Conservation (phyloP, 2,113 vertebrate species). For the Entelurus aequoreus region DNA sequence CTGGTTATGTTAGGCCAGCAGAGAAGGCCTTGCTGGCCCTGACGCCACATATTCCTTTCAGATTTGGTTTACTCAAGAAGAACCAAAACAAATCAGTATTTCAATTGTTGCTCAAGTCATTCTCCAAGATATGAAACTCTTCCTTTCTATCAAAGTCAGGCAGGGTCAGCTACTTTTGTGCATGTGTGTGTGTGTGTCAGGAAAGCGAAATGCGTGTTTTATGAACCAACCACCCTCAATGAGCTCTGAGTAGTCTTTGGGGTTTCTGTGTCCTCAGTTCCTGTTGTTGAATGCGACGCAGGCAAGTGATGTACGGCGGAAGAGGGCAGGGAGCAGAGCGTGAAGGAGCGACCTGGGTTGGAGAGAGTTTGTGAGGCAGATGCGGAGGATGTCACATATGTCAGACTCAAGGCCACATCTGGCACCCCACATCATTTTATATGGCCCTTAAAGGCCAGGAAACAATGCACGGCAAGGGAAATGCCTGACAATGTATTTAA, state of each 20-base stretch:
- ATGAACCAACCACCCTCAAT: conserved; percentile 41
- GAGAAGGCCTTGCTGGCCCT: no score
- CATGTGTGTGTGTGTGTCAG: conserved; percentile 16
- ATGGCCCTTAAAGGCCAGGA: no score
- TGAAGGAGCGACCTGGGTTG: conserved; percentile 29
- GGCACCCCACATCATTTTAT: no score
- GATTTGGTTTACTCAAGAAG: conserved; percentile 14
- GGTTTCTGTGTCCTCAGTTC: conserved; percentile 50
- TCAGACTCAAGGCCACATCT: no score
- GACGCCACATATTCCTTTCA: background rate
- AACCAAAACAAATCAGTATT: conserved; percentile 15
- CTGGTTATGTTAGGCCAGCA: no score
- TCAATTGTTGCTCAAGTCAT: conserved; percentile 21
- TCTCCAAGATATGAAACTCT: conserved; percentile 18
- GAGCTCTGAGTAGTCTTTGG: conserved; percentile 51
- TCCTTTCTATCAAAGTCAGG: conserved; percentile 12
- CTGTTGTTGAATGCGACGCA: conserved; percentile 40
- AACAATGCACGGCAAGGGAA: background rate
- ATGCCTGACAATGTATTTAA: background rate
- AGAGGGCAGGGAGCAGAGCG: conserved; percentile 23
- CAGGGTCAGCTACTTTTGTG: background rate
- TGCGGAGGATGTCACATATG: background rate
- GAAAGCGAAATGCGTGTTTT: conserved; percentile 42
- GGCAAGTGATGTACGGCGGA: conserved; percentile 23
- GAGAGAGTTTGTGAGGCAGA: no score